Evolutionary conservation across 2,888 invertebrate species (phyloP).

Genomic region (Buathra laborator): DNA sequence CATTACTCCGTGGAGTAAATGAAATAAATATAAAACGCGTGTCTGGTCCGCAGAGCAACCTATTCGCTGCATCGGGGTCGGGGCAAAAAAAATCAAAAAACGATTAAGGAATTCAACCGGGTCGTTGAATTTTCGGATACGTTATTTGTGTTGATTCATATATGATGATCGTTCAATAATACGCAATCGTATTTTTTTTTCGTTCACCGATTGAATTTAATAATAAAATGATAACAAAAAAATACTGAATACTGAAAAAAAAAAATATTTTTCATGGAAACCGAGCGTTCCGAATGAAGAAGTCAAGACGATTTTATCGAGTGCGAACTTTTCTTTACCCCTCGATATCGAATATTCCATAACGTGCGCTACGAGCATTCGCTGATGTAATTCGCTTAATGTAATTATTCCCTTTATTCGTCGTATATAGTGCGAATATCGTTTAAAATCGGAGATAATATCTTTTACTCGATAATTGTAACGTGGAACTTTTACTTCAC

Average conservation of each 20-base stretch:
- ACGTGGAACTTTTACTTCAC: neutral
- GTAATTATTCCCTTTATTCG: too few species aligned
- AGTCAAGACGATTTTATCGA: neutral
- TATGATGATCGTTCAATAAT: too few species aligned
- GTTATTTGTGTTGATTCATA: too few species aligned
- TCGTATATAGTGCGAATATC: too few species aligned
- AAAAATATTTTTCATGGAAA: too few species aligned
- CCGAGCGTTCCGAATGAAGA: too few species aligned
- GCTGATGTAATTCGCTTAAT: too few species aligned
- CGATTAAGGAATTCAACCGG: neutral
- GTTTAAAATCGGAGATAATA: neutral
- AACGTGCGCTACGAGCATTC: conserved; percentile 26
- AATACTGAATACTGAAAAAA: too few species aligned
- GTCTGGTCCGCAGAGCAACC: neutral
- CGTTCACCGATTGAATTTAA: too few species aligned
- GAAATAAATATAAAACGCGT: neutral
- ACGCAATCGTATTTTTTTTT: too few species aligned
- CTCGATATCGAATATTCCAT: conserved; percentile 40
- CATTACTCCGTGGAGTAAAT: neutral
- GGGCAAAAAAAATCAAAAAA: neutral
- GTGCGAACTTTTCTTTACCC: conserved; percentile 43
- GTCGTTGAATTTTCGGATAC: too few species aligned
- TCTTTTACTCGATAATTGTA: neutral
- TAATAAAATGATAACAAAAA: too few species aligned
- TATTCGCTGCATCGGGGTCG: neutral